phyloP scores from a whole-genome alignment of 2,888 invertebrate species.

The Xanthia togata region DNA sequence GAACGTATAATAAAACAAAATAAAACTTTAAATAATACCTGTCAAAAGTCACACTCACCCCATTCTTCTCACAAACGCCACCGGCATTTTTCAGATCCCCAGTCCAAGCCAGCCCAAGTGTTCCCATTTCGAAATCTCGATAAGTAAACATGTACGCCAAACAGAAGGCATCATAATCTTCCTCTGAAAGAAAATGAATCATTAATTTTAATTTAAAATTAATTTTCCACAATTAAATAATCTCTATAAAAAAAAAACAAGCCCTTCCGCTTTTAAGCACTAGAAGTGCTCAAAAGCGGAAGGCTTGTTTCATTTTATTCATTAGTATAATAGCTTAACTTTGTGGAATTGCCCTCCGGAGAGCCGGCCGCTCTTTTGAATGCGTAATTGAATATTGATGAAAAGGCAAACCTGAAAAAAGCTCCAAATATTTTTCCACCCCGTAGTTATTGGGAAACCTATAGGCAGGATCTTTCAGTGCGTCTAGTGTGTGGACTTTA shows the following conservation, averaged over 20 bases:
- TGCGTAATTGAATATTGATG: constrained; percentile 64
- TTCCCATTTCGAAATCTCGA: constrained; percentile 98
- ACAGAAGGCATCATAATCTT: constrained; percentile 99
- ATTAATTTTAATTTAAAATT: too few relatives aligned
- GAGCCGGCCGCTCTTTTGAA: constrained; percentile 65
- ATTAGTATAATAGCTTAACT: constrained; percentile 70
- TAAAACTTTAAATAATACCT: constrained; percentile 8
- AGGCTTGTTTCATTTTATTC: constrained; percentile 58
- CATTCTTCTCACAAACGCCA: constrained; percentile 99
- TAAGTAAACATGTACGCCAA: constrained; percentile 99
- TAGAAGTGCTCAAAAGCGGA: neutral
- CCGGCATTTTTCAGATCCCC: constrained; percentile 98
- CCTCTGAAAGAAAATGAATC: constrained; percentile 92
- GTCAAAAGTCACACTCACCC: constrained; percentile 90
- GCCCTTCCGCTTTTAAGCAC: constrained; percentile 59
- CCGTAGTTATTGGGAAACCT: constrained; percentile 98
- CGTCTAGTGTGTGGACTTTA: constrained; percentile 97
- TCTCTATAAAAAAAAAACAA: constrained; percentile 57
- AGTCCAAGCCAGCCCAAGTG: constrained; percentile 99
- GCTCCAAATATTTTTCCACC: constrained; percentile 99
- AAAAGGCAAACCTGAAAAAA: constrained; percentile 95
- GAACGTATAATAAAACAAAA: constrained; percentile 17
- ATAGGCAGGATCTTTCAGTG: constrained; percentile 96
- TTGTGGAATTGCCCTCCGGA: constrained; percentile 65
- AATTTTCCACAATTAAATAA: constrained; percentile 40